phyloP scores from a whole-genome alignment of 2,797 vertebrate genomes.

The Odontamblyopus lacepedii region DNA sequence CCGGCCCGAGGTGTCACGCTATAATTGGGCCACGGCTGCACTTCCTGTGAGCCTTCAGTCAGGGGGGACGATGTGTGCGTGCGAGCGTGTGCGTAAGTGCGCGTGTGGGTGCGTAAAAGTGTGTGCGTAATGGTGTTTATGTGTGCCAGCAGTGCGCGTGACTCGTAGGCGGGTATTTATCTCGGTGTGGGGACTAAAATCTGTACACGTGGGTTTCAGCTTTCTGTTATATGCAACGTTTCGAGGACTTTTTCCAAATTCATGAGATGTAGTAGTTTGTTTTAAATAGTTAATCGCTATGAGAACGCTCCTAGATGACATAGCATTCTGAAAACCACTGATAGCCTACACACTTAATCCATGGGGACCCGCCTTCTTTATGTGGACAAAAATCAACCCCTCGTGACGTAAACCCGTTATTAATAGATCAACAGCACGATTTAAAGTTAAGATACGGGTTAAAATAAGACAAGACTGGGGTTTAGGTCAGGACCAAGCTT shows the following conservation, averaged over 20 bases:
- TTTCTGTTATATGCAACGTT: no score
- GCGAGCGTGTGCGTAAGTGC: conserved; percentile 46
- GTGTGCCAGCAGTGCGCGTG: conserved; percentile 13
- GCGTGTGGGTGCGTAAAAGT: conserved; percentile 15
- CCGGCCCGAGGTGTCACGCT: conserved; percentile 84
- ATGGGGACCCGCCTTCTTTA: no score
- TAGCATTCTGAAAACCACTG: not conserved
- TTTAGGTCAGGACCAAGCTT: no score
- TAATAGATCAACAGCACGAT: no score
- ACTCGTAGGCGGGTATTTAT: no score
- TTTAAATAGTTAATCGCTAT: not conserved
- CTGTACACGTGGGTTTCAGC: no score
- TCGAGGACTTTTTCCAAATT: not conserved
- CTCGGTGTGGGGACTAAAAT: no score
- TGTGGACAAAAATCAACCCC: no score
- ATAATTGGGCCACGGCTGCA: conserved; percentile 87
- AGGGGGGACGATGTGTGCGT: conserved; percentile 74
- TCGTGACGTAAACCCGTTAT: no score
- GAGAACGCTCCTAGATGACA: not conserved
- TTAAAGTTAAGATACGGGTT: no score
- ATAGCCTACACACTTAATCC: no score
- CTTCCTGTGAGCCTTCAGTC: conserved; percentile 82
- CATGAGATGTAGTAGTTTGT: not conserved
- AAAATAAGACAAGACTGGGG: no score
- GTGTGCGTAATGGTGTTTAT: conserved; percentile 31